Conservation (phyloP, 2,797 vertebrate genomes). For the Hippopotamyrus pictus region DNA sequence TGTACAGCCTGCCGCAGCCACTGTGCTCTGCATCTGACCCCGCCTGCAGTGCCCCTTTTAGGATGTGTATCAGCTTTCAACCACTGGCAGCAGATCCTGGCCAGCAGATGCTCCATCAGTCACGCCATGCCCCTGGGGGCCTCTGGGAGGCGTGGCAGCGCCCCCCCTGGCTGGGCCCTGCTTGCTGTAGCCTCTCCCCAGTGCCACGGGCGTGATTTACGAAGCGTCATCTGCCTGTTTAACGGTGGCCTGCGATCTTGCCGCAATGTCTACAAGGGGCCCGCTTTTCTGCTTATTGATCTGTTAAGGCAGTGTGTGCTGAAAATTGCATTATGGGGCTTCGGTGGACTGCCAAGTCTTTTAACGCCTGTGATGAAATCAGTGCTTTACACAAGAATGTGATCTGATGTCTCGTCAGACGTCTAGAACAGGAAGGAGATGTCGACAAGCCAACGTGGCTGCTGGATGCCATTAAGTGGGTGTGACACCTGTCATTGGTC, state of each 20-base stretch:
- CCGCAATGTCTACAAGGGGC: not conserved
- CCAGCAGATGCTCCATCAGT: slow-evolving; percentile 72
- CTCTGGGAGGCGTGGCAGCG: not conserved
- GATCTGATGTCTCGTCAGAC: not conserved
- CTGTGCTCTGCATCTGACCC: slow-evolving; percentile 27
- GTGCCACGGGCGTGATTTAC: not conserved
- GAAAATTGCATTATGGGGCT: not conserved
- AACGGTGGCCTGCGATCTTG: not conserved
- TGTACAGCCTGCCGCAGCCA: not conserved
- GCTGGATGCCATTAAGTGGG: not conserved
- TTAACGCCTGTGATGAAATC: not conserved
- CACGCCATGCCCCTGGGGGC: slow-evolving; percentile 44
- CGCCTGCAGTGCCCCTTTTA: slow-evolving; percentile 37
- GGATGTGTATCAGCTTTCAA: slow-evolving; percentile 54
- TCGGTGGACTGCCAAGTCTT: not conserved
- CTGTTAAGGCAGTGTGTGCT: not conserved
- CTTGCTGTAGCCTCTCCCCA: not conserved
- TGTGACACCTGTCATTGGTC: not conserved
- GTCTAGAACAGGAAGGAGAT: not conserved
- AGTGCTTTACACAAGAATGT: not conserved
- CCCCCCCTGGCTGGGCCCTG: not conserved
- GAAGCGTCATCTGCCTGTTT: not conserved
- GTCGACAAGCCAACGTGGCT: not conserved
- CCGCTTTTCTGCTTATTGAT: not conserved
- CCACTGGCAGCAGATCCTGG: slow-evolving; percentile 56